phyloP scores from a whole-genome alignment of 2,113 vertebrate genomes.

The Oceanodroma tethys region DNA sequence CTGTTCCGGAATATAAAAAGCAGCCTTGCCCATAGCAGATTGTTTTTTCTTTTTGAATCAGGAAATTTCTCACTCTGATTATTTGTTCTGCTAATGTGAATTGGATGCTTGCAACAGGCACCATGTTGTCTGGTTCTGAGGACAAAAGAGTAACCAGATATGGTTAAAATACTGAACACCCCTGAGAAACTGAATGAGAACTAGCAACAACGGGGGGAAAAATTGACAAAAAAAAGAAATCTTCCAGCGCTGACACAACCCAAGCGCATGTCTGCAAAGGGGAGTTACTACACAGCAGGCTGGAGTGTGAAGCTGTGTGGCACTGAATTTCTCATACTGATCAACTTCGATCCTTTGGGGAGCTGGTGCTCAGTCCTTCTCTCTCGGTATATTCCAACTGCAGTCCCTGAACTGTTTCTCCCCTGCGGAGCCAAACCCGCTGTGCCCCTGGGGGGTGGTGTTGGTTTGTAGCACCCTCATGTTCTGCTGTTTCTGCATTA shows the following conservation, averaged over 20 bases:
- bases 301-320: not conserved
- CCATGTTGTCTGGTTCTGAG: not conserved
- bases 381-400: not conserved
- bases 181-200: not conserved
- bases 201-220: not conserved
- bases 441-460: not conserved
- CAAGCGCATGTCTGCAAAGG: not conserved
- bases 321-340: not conserved
- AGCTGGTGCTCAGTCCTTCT: not conserved
- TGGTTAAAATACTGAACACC: not conserved
- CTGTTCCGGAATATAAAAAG: not conserved
- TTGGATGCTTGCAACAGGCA: not conserved
- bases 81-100: not conserved
- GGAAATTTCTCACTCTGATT: slow-evolving; percentile 27
- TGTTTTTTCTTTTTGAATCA: not conserved
- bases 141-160: slow-evolving; percentile 28
- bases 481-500: not conserved
- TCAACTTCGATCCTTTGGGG: accelerated
- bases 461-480: not conserved
- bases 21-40: not conserved
- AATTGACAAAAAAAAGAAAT: not conserved
- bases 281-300: not conserved
- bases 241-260: not conserved
- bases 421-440: not conserved
- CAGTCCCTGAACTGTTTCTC: not conserved